Conservation (phyloP, 2,888 invertebrate genomes). For the Dryobota labecula region DNA sequence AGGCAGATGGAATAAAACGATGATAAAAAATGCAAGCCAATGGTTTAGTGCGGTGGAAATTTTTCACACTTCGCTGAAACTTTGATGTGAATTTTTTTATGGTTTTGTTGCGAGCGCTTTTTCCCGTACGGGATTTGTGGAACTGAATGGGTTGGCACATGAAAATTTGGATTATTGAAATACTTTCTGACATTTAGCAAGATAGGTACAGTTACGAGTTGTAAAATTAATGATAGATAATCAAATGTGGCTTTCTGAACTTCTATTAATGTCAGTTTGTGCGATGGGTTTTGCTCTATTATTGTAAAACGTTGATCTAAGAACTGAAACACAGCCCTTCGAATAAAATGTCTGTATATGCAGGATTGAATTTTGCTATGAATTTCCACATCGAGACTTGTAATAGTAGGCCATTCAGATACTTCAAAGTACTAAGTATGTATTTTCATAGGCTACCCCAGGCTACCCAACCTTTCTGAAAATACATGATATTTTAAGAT, state of each 20-base stretch:
- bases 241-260: neutral
- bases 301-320: neutral
- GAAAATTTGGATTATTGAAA: neutral
- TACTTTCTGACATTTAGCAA: neutral
- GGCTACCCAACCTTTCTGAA: no score
- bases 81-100: constrained; percentile 32
- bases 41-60: constrained; percentile 18
- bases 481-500: no score
- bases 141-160: neutral
- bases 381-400: no score
- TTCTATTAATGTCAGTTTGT: neutral
- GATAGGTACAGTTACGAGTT: neutral
- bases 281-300: neutral
- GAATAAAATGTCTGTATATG: no score
- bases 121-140: constrained; percentile 8
- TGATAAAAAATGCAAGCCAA: constrained; percentile 33
- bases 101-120: constrained; percentile 17
- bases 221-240: neutral
- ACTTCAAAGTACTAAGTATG: no score
- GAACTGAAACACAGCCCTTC: neutral
- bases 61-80: constrained; percentile 48
- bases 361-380: no score
- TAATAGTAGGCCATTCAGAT: no score
- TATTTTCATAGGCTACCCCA: no score
- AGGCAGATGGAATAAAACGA: constrained; percentile 52